Evolutionary conservation across 2,113 vertebrate genomes (phyloP).

Genomic region (Psittacus erithacus): DNA sequence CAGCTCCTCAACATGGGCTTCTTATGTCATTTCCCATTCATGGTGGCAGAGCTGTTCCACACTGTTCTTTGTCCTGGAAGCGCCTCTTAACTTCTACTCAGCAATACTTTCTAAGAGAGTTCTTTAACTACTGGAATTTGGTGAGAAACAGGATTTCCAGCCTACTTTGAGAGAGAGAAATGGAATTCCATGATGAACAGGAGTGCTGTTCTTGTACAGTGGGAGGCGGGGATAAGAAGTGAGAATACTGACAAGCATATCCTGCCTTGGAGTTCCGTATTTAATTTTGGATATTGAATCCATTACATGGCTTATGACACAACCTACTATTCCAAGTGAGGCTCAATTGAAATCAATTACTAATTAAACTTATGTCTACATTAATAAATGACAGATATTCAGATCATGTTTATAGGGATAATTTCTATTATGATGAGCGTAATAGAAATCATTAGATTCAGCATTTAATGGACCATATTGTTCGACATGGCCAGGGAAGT

Average conservation of each 20-base stretch:
- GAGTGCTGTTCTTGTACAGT: background rate
- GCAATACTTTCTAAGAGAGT: background rate
- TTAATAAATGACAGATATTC: conserved; percentile 79
- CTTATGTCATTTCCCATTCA: background rate
- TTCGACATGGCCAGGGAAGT: conserved; percentile 9
- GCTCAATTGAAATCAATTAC: conserved; percentile 73
- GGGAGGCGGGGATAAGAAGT: background rate
- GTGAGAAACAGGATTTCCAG: fast-evolving
- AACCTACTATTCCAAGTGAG: conserved; percentile 61
- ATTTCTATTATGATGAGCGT: conserved; percentile 76
- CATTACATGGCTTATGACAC: conserved; percentile 40
- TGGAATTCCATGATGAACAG: background rate
- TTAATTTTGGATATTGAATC: conserved; percentile 34
- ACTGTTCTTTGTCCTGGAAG: background rate
- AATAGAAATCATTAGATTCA: conserved; percentile 71
- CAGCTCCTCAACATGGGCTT: background rate
- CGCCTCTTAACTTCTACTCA: background rate
- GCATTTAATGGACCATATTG: conserved; percentile 76
- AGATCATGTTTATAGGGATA: conserved; percentile 73
- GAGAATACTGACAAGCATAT: background rate
- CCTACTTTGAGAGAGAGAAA: background rate
- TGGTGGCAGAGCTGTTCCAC: background rate
- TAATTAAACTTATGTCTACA: conserved; percentile 81
- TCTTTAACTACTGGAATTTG: background rate
- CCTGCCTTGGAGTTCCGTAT: background rate